These are phyloP conservation scores for Drosophila ercepeae DNA, from an alignment of 1,140 invertebrate species.

Conservation along the genomic window DNA sequence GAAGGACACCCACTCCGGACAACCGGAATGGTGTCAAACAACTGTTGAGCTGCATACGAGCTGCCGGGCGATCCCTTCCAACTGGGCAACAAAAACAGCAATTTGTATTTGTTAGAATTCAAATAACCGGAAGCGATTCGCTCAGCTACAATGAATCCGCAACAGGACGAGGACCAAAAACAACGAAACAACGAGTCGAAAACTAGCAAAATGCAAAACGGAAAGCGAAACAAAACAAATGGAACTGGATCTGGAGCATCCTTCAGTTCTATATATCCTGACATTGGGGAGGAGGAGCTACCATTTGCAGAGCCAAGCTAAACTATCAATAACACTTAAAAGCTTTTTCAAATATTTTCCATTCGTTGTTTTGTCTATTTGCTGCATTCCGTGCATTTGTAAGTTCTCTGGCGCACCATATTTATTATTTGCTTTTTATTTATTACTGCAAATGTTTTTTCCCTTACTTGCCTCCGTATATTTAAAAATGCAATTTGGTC, in stretches of 20 bases:
- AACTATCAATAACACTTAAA: constrained; percentile 82
- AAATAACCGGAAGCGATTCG: constrained; percentile 75
- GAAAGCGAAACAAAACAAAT: constrained; percentile 39
- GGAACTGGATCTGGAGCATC: constrained; percentile 23
- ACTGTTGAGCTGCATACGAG: constrained; percentile 67
- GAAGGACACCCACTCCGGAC: constrained; percentile 11
- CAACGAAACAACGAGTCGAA: constrained; percentile 18
- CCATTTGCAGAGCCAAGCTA: constrained; percentile 41
- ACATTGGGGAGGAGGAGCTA: constrained; percentile 6
- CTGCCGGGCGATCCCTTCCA: constrained; percentile 11
- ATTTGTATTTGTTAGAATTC: constrained; percentile 79
- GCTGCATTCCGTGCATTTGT: constrained; percentile 58
- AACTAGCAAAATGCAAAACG: constrained; percentile 36
- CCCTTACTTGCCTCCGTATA: constrained; percentile 15
- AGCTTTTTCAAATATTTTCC: constrained; percentile 79
- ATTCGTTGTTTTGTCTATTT: constrained; percentile 38
- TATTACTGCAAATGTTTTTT: constrained; percentile 69
- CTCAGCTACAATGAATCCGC: constrained; percentile 29
- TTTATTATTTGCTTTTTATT: constrained; percentile 71
- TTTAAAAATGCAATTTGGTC: constrained; percentile 78
- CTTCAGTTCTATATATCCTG: constrained; percentile 12
- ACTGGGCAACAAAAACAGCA: constrained; percentile 56
- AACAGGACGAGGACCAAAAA: constrained; percentile 22
- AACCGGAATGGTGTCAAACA: constrained; percentile 60
- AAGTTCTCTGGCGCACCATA: constrained; percentile 57